A percentile compares a stretch with the other conserved stretches of the same genome.
Conservation (phyloP, 2,797 vertebrate genomes). For the Naso thynnoides region DNA sequence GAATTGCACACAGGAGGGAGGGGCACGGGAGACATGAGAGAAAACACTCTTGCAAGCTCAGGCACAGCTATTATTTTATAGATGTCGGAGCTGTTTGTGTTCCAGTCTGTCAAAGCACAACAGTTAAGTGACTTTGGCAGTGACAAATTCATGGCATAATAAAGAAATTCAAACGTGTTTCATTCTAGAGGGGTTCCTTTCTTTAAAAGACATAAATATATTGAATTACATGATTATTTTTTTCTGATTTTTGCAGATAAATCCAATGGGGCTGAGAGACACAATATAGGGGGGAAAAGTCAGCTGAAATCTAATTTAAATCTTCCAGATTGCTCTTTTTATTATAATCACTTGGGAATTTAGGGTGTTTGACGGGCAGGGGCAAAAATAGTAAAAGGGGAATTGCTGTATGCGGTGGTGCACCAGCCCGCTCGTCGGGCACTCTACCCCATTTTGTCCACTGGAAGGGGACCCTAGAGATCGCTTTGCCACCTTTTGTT, state of each 20-base stretch:
- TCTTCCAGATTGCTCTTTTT: not conserved
- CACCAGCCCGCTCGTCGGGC: too few relatives aligned
- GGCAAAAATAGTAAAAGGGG: too few relatives aligned
- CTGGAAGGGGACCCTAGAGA: too few relatives aligned
- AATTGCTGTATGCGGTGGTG: too few relatives aligned
- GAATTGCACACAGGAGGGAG: constrained; percentile 1
- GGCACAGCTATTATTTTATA: constrained; percentile 14
- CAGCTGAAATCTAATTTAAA: not conserved
- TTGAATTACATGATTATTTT: not conserved
- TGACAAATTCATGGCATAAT: constrained; percentile 16
- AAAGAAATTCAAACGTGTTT: not conserved
- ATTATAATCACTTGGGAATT: too few relatives aligned
- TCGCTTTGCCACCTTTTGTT: too few relatives aligned
- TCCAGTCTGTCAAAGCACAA: constrained; percentile 8
- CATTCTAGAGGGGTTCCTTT: not conserved
- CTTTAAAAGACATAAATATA: not conserved
- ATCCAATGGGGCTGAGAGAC: not conserved
- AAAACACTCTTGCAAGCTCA: not conserved
- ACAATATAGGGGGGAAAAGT: not conserved
- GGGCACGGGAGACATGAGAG: not conserved
- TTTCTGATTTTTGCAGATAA: not conserved
- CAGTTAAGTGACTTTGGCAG: constrained; percentile 7
- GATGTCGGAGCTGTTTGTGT: constrained; percentile 15
- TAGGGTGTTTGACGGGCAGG: too few relatives aligned
- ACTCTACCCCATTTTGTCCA: too few relatives aligned